These are phyloP conservation scores for Bruchidius siliquastri DNA, from an alignment of 2,888 invertebrate genomes.

Conservation along the genomic window DNA sequence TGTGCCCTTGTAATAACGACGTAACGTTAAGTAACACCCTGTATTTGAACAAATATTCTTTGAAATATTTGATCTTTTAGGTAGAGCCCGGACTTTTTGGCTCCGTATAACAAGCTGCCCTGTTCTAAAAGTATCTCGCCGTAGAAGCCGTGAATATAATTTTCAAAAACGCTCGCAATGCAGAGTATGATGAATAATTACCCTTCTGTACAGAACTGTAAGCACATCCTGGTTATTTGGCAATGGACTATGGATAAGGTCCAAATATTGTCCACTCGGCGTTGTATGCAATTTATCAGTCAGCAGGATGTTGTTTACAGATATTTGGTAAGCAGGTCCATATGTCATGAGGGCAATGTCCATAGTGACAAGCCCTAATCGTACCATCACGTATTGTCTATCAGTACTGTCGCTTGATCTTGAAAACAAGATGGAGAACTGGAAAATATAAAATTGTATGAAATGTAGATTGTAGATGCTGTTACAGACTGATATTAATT, in stretches of 20 bases:
- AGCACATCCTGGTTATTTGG: constrained; percentile 59
- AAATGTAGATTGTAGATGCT: too few species aligned
- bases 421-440: constrained; percentile 64
- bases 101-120: too few species aligned
- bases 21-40: too few species aligned
- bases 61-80: too few species aligned
- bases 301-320: constrained; percentile 59
- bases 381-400: constrained; percentile 69
- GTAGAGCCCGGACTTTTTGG: too few species aligned
- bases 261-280: constrained; percentile 69
- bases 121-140: too few species aligned
- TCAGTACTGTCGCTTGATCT: constrained; percentile 62
- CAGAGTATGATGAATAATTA: constrained; percentile 36
- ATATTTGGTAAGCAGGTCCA: constrained; percentile 73
- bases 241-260: constrained; percentile 61
- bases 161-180: too few species aligned
- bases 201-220: constrained; percentile 72
- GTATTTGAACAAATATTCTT: too few species aligned
- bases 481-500: too few species aligned
- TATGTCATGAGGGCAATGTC: constrained; percentile 75
- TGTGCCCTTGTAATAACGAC: too few species aligned
- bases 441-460: constrained; percentile 17
- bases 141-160: too few species aligned
- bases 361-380: constrained; percentile 63
- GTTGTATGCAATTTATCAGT: constrained; percentile 75